Base-by-base conservation (phyloP, 2,113 vertebrate species). In the Aegithalos caudatus region DNA sequence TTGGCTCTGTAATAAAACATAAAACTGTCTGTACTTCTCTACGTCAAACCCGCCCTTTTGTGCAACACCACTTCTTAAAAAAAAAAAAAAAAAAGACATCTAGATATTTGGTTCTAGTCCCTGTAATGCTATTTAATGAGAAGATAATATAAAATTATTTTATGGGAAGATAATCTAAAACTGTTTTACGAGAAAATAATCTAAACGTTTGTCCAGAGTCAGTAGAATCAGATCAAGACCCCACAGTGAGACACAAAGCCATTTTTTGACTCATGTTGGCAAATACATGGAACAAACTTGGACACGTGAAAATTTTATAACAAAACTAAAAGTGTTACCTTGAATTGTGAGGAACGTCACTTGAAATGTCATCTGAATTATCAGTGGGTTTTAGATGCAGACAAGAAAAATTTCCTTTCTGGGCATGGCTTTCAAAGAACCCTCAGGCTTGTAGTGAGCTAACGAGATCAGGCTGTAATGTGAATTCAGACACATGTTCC, bases 1-100 rank as follows among this genome's bases (percentile, higher is more conserved):
- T 90, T 92, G 92, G 51, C 64, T 33, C 65, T 78, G 40, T 33
- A 86, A 93, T 94, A 96, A 96, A 93, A 78, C 42, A 56, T 86
- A 71, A 94, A 96, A 74, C 85, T 90, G 81, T 88, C 87, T 77
- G 25, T 81, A 70, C 51, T 83, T 83, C 84, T 90, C 18, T 80
- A 2, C 57, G 84, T 95, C 82, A 88, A 90, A 90, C 64, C 48
- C 0, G 0, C 48, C 50, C 62, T 86, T 91, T 38, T 2, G 6
- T 88, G 51, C 64, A 79, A 51, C 37, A 42, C 40, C 18, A 33
- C 44, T 78, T 60, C 47, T 88, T 89, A 12, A 47, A 92, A 92
- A 87, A 53, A 0, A 86, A 70, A 69, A 54, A 48, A 79, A 40
- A 28, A 40, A 11, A 40, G 10, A 40, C 12, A 40, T 40, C 10